phyloP scores from a whole-genome alignment of 2,113 vertebrate species.

The Microcebus lehilahytsara region DNA sequence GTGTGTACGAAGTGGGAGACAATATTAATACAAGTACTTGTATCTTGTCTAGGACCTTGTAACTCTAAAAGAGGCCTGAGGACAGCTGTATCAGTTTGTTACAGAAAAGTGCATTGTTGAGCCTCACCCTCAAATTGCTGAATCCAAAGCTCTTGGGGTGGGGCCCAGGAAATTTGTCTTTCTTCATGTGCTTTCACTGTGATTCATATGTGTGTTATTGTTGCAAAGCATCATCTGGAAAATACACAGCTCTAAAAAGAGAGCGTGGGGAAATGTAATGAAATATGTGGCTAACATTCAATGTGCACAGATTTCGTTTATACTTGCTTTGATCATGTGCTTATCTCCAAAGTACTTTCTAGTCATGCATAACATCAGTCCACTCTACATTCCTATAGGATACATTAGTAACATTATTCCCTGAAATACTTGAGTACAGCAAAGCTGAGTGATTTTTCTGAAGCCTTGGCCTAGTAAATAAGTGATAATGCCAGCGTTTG shows the following conservation, averaged over 20 bases:
- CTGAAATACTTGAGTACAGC: background rate
- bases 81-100: background rate
- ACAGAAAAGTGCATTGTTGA: background rate
- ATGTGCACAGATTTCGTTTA: background rate
- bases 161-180: background rate
- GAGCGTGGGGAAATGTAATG: background rate
- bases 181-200: background rate
- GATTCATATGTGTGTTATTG: background rate
- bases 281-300: background rate
- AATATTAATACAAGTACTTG: background rate
- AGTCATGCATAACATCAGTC: background rate
- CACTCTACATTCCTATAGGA: background rate
- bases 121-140: background rate
- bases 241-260: background rate
- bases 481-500: background rate
- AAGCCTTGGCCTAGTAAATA: background rate
- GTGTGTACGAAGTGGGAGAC: background rate
- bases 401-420: conserved; percentile 7
- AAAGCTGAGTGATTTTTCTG: background rate
- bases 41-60: background rate
- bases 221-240: background rate
- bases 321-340: conserved; percentile 3
- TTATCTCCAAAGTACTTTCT: conserved; percentile 28
- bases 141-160: background rate
- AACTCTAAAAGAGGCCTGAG: background rate